Evolutionary conservation across 2,113 vertebrate genomes (phyloP), one percentile per base, ranked within the genome.

Genomic region (Mormyrus lacerda): DNA sequence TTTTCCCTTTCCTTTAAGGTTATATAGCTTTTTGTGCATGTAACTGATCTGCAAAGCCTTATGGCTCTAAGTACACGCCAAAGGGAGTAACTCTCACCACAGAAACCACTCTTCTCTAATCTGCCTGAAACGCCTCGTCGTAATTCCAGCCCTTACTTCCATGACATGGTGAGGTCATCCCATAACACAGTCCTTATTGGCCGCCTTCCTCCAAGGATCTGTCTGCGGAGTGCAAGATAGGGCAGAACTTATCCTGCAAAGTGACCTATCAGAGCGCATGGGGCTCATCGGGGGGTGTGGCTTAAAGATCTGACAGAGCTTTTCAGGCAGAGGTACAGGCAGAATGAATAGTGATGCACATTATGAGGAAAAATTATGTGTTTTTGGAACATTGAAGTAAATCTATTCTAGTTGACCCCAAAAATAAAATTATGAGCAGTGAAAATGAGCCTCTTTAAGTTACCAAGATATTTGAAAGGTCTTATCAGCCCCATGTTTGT

Each of bases 401-500:
- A 4, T 69, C 61, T 69, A 31, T 31, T 69, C 61, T 13, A 10
- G n/a, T 69, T 9, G 24, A n/a, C 55, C 55, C 27, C n/a, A 69
- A 69, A 69, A 69, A 19, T 31, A 31, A 69, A 69, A 13, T 69
- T 69, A 69, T 4, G 27, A 13, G 4, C 3, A 31, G 27, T 69
- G 61, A 69, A 69, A 69, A 69, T 15, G 9, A 69, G 61, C 61
- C 8, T n/a, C 24, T 13, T 69, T 27, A 69, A 69, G 3, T 13
- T 69, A 13, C 61, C 61, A 31, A 27, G n/a, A 27, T 69, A 69
- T 69, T 31, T 13, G n/a, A 31, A 69, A 31, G 0, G 87, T 89
- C 69, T 47, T 89, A 83, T 91, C 48, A 55, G 85, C 91, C 35
- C n/a, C 50, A 87, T 90, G 76, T 27, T 39, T 86, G n/a, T 73